These are phyloP conservation scores for Cenopis cana DNA, from an alignment of 2,888 invertebrate species.

Conservation along the genomic window DNA sequence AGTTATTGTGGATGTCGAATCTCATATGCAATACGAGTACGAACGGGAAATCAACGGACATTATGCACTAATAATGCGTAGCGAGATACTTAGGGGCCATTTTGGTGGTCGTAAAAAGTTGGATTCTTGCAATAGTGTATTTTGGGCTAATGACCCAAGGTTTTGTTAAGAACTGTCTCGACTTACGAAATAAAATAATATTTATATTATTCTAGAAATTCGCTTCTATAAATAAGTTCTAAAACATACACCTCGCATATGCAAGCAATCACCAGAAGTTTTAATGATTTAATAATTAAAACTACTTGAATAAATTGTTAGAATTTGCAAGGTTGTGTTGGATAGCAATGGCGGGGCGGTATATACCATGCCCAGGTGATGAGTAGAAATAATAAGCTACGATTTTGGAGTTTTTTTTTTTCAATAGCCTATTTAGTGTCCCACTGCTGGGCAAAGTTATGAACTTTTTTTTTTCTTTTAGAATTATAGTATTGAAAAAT, in stretches of 20 bases:
- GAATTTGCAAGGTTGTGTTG: constrained; percentile 6
- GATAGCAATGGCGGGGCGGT: neutral
- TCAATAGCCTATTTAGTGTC: too few relatives aligned
- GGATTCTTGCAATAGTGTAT: constrained; percentile 31
- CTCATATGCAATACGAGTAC: constrained; percentile 27
- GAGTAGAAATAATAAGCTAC: too few relatives aligned
- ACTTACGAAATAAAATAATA: neutral
- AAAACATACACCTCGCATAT: neutral
- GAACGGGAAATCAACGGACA: constrained; percentile 37
- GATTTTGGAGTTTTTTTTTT: too few relatives aligned
- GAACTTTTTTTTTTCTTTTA: too few relatives aligned
- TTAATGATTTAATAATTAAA: too few relatives aligned
- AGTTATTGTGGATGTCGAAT: constrained; percentile 25
- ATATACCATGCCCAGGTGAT: neutral
- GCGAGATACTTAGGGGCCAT: constrained; percentile 41
- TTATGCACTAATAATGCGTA: constrained; percentile 40
- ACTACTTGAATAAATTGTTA: constrained; percentile 20
- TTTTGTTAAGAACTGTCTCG: constrained; percentile 24
- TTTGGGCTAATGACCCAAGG: constrained; percentile 36
- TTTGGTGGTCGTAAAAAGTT: constrained; percentile 40
- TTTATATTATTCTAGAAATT: neutral
- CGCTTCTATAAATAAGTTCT: neutral
- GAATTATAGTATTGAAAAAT: too few relatives aligned
- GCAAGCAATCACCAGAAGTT: constrained; percentile 8
- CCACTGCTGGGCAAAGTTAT: too few relatives aligned